Conservation (phyloP, 2,797 vertebrate species). For the Bradypodion pumilum region DNA sequence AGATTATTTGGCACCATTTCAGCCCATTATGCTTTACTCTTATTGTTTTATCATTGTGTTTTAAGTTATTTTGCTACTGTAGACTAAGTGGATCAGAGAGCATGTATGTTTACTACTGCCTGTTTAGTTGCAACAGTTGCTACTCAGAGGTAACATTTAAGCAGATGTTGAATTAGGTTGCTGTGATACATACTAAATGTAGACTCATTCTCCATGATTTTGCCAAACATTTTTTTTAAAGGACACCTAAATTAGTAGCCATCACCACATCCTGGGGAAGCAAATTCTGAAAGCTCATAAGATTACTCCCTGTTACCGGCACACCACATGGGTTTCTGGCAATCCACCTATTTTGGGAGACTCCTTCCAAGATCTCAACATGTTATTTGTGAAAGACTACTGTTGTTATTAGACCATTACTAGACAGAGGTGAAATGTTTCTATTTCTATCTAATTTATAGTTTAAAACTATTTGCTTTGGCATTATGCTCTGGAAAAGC, state of each 20-base stretch:
- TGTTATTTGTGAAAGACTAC: background rate
- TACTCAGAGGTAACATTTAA: background rate
- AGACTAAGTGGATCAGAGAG: background rate
- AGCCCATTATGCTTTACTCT: no score
- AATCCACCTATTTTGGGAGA: background rate
- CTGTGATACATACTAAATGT: background rate
- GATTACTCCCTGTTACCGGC: background rate
- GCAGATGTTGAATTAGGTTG: background rate
- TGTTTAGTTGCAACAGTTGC: background rate
- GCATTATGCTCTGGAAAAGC: background rate
- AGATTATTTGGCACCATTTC: no score
- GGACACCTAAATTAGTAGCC: background rate
- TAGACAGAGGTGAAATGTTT: background rate
- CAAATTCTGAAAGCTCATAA: background rate
- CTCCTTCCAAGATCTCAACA: background rate
- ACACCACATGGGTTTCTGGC: background rate
- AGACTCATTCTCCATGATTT: conserved; percentile 1
- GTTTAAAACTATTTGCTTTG: background rate
- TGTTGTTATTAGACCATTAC: background rate
- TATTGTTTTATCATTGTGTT: no score
- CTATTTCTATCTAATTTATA: background rate
- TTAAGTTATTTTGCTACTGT: no score
- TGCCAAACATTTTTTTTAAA: background rate
- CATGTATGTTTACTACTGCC: background rate
- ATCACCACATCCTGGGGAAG: background rate